Conservation (phyloP, 1,140 invertebrate genomes). For the Pentalonia nigronervosa region DNA sequence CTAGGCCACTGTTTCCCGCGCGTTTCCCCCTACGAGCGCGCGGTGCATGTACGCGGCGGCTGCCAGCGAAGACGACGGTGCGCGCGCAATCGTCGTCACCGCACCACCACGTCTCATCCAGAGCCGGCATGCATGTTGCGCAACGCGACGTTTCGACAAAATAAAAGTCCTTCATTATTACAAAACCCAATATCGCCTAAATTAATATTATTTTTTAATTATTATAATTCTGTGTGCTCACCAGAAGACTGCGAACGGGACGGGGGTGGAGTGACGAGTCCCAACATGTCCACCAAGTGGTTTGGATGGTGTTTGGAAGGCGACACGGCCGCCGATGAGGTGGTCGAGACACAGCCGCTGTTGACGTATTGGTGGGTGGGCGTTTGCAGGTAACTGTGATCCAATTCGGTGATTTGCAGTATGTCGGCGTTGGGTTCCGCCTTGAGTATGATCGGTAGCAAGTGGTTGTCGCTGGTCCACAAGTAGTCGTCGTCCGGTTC, state of each 20-base stretch:
- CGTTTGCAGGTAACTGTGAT: conserved; percentile 47
- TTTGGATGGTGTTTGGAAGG: conserved; percentile 17
- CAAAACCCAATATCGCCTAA: not conserved
- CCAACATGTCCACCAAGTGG: conserved; percentile 47
- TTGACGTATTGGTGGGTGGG: not conserved
- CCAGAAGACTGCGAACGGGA: conserved; percentile 53
- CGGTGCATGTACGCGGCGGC: not conserved
- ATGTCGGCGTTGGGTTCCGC: conserved; percentile 42
- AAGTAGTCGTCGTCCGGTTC: conserved; percentile 49
- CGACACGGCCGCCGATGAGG: conserved; percentile 10
- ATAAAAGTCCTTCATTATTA: not conserved
- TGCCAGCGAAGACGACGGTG: not conserved
- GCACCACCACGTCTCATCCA: not conserved
- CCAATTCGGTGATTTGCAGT: conserved; percentile 38
- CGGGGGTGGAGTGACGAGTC: conserved; percentile 44
- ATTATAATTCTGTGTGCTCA: not conserved
- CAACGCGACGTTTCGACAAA: not conserved
- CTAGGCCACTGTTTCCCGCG: conserved; percentile 56
- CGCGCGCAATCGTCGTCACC: not conserved
- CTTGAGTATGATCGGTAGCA: conserved; percentile 51
- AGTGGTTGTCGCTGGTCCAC: conserved; percentile 38
- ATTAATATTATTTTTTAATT: not conserved
- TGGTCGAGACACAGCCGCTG: not conserved
- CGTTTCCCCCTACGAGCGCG: conserved; percentile 13
- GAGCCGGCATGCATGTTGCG: conserved; percentile 49